Conservation (phyloP, 2,113 vertebrate species). For the Morphnarchus princeps region DNA sequence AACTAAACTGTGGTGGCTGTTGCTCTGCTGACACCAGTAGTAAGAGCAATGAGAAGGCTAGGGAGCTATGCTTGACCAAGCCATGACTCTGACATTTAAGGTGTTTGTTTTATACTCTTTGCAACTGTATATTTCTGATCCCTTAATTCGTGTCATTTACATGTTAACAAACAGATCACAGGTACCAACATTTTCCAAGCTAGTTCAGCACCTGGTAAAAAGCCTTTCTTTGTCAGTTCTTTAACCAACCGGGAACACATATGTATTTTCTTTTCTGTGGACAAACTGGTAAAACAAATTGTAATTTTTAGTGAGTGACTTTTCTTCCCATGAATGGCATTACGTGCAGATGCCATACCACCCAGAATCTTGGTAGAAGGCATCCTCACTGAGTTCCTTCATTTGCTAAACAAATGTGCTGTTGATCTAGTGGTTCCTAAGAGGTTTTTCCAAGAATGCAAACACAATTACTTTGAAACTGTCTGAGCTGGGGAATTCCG, state of each 20-base stretch:
- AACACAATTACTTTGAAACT: not conserved
- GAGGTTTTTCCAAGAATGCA: not conserved
- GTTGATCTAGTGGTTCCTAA: not conserved
- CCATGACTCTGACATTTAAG: not conserved
- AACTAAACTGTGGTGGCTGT: not conserved
- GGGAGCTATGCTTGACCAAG: not conserved
- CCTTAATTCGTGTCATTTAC: not conserved
- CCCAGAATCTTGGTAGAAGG: not conserved
- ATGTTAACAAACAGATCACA: not conserved
- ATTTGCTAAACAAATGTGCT: not conserved
- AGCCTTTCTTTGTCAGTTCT: not conserved
- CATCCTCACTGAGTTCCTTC: not conserved
- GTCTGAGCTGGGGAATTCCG: not conserved
- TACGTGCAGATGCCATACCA: accelerated
- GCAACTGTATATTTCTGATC: not conserved
- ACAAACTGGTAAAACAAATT: not conserved
- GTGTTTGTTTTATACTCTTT: not conserved
- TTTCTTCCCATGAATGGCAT: not conserved
- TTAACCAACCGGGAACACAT: accelerated
- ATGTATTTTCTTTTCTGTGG: not conserved
- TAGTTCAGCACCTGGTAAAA: not conserved
- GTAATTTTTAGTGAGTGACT: not conserved
- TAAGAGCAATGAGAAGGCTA: not conserved
- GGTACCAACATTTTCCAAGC: not conserved
- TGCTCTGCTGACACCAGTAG: not conserved